phyloP scores from a whole-genome alignment of 2,113 vertebrate genomes.

The Chloropsis hardwickii region DNA sequence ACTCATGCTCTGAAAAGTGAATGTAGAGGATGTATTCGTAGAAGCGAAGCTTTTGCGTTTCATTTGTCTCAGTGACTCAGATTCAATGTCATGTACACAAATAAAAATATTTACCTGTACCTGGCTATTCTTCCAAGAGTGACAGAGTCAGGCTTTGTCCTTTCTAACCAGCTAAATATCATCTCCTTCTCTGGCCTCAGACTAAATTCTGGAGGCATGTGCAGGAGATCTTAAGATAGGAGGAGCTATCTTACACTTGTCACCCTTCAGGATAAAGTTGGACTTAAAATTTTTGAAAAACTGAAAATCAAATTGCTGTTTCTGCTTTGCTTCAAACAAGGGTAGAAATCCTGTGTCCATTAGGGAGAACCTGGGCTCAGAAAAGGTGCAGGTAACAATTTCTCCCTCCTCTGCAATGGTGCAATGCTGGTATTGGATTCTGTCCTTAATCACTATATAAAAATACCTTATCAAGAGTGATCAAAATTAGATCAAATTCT shows the following conservation, averaged over 20 bases:
- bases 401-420: neutral
- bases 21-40: neutral
- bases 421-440: neutral
- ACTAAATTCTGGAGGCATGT: neutral
- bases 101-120: neutral
- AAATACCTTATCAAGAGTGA: neutral
- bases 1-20: neutral
- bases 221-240: neutral
- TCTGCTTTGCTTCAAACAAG: neutral
- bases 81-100: neutral
- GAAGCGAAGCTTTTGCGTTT: neutral
- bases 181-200: neutral
- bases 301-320: neutral
- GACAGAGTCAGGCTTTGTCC: neutral
- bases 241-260: neutral
- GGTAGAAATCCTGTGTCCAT: neutral
- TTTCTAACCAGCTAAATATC: neutral
- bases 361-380: neutral
- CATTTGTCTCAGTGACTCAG: neutral
- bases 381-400: neutral
- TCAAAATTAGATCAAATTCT: neutral
- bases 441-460: fast-evolving
- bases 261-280: neutral
- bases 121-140: neutral
- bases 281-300: neutral